phyloP scores from a whole-genome alignment of 2,888 invertebrate genomes.

The Stenoptilia bipunctidactyla region DNA sequence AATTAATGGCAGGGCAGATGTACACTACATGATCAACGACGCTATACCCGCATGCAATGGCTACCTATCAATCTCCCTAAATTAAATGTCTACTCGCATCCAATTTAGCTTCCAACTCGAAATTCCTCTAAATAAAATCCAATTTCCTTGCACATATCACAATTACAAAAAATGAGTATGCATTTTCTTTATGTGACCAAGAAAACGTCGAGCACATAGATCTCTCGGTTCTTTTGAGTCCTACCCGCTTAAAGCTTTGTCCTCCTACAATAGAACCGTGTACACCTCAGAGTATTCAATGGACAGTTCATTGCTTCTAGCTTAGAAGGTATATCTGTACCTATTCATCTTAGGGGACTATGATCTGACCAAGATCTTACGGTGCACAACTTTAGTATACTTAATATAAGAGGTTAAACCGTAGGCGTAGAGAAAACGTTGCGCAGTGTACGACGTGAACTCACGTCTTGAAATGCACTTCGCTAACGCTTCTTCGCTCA shows the following conservation, averaged over 20 bases:
- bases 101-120: too few species aligned
- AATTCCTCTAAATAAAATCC: too few species aligned
- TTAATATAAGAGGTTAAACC: neutral
- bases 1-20: too few species aligned
- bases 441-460: neutral
- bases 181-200: neutral
- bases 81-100: too few species aligned
- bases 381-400: neutral
- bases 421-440: neutral
- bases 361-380: neutral
- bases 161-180: neutral
- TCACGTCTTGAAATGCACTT: neutral
- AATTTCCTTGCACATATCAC: neutral
- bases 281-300: neutral
- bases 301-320: neutral
- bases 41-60: too few species aligned
- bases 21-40: too few species aligned
- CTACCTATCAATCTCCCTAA: too few species aligned
- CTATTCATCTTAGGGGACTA: neutral
- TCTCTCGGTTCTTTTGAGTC: neutral
- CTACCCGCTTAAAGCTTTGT: neutral
- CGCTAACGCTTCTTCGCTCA: neutral
- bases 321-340: neutral
- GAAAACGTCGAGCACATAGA: neutral
- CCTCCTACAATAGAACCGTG: neutral